A percentile compares a stretch with the other conserved stretches of the same genome.
phyloP scores from a whole-genome alignment of 2,113 vertebrate genomes.

The Synchiropus splendidus region DNA sequence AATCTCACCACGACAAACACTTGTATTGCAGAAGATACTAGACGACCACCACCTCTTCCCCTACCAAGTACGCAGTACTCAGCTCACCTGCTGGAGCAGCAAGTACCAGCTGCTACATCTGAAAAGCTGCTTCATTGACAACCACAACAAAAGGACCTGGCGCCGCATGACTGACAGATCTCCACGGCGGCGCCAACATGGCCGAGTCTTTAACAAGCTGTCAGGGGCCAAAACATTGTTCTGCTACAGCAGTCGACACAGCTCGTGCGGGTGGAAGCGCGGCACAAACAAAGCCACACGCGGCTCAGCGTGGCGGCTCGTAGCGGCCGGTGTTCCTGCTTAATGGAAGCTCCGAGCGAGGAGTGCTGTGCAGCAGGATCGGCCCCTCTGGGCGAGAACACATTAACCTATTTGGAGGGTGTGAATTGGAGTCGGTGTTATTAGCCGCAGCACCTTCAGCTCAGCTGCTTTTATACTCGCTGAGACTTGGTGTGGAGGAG shows the following conservation, averaged over 20 bases:
- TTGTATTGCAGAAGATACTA: no score
- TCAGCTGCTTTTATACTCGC: slow-evolving; percentile 30
- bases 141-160: no score
- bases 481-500: slow-evolving; percentile 31
- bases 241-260: slow-evolving; percentile 42
- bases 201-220: slow-evolving; percentile 61
- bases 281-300: slow-evolving; percentile 10
- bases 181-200: slow-evolving; percentile 29
- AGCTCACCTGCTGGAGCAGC: no score
- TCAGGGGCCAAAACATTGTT: slow-evolving; percentile 52
- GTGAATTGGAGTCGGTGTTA: slow-evolving; percentile 69
- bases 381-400: slow-evolving; percentile 66
- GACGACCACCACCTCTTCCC: no score
- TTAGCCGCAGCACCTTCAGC: slow-evolving; percentile 57
- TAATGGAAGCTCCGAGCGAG: slow-evolving; percentile 66
- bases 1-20: no score
- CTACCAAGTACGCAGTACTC: no score
- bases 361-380: slow-evolving; percentile 55
- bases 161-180: no score
- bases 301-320: slow-evolving; percentile 43
- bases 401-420: slow-evolving; percentile 70
- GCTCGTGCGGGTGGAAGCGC: slow-evolving; percentile 5
- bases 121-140: no score
- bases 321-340: slow-evolving; percentile 53
- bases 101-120: no score